Conservation (phyloP, 2,888 invertebrate genomes). For the Cephus spinipes region DNA sequence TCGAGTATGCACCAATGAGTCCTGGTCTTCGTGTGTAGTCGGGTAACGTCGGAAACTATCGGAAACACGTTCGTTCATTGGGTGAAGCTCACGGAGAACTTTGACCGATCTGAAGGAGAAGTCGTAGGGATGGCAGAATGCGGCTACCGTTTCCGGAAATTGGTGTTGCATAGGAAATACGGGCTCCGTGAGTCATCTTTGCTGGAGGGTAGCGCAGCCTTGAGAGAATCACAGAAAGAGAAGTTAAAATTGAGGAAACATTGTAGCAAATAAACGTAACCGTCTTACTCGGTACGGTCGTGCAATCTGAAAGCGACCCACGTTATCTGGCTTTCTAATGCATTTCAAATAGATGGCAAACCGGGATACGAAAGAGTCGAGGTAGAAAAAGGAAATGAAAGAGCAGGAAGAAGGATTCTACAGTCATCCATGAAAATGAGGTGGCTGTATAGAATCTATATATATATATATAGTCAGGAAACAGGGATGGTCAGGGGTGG, state of each 20-base stretch:
- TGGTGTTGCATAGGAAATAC: background rate
- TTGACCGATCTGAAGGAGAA: background rate
- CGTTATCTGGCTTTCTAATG: slow-evolving; percentile 2
- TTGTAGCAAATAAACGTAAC: background rate
- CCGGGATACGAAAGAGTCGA: background rate
- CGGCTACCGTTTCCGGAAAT: background rate
- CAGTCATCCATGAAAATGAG: slow-evolving; percentile 1
- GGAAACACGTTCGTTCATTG: background rate
- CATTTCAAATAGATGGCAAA: slow-evolving; percentile 8
- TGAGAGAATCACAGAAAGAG: background rate
- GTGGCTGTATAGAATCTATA: background rate
- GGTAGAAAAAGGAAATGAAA: background rate
- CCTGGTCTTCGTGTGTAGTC: background rate
- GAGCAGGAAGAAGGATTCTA: background rate
- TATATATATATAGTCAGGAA: background rate
- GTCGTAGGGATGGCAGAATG: background rate
- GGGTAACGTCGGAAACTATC: background rate
- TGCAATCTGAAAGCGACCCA: background rate
- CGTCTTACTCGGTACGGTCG: background rate
- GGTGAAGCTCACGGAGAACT: background rate
- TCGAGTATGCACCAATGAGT: too few relatives aligned
- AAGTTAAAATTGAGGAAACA: background rate
- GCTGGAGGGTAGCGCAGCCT: background rate
- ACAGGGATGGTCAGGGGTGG: background rate
- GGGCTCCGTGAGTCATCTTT: background rate